These are phyloP conservation scores for Scotopteryx bipunctaria DNA, from an alignment of 2,888 invertebrate species.

Conservation along the genomic window DNA sequence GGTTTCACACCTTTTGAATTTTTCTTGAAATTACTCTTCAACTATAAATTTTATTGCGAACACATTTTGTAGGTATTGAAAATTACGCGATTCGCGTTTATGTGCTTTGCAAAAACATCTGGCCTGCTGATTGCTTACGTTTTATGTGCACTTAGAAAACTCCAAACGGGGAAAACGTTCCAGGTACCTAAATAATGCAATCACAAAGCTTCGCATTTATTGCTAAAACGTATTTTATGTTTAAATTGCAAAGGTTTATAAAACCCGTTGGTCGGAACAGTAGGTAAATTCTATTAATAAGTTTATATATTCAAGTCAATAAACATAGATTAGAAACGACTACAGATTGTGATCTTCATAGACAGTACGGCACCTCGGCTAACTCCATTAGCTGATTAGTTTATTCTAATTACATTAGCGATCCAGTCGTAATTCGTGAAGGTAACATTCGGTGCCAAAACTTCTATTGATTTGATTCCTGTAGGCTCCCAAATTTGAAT, in stretches of 20 bases:
- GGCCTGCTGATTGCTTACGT: slow-evolving; percentile 75
- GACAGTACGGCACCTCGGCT: slow-evolving; percentile 51
- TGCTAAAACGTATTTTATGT: slow-evolving; percentile 55
- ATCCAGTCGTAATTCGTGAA: slow-evolving; percentile 44
- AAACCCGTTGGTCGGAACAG: slow-evolving; percentile 24
- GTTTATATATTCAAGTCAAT: slow-evolving; percentile 24
- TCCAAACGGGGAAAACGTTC: slow-evolving; percentile 48
- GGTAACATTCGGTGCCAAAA: slow-evolving; percentile 26
- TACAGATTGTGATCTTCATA: slow-evolving; percentile 61
- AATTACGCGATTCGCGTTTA: slow-evolving; percentile 73
- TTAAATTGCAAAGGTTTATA: slow-evolving; percentile 44
- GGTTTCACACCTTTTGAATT: background rate
- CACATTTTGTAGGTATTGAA: slow-evolving; percentile 74
- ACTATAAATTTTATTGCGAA: slow-evolving; percentile 65
- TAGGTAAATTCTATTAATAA: slow-evolving; percentile 31
- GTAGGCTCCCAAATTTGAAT: slow-evolving; percentile 3
- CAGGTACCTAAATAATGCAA: slow-evolving; percentile 66
- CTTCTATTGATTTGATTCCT: slow-evolving; percentile 27
- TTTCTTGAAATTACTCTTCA: slow-evolving; percentile 13
- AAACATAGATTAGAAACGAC: slow-evolving; percentile 32
- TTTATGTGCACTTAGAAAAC: slow-evolving; percentile 76
- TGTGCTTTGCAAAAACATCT: slow-evolving; percentile 74
- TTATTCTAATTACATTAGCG: slow-evolving; percentile 55
- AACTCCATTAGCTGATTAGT: slow-evolving; percentile 72
- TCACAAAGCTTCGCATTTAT: slow-evolving; percentile 60